A percentile compares a stretch with the other conserved stretches of the same genome.
These are phyloP conservation scores for Prorops nasuta DNA, from an alignment of 1,140 invertebrate species.

Conservation along the genomic window DNA sequence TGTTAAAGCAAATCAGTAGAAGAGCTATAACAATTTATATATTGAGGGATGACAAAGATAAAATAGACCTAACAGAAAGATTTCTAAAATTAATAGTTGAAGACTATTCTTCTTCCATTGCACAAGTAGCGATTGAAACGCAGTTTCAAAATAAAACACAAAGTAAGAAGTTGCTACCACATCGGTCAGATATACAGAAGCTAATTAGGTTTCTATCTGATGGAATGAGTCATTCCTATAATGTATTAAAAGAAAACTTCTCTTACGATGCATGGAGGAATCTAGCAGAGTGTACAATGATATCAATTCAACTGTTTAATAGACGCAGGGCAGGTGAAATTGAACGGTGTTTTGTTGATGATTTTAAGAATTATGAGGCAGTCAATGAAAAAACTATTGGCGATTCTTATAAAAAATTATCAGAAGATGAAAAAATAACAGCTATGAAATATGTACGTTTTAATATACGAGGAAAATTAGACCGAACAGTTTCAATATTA, in stretches of 20 bases:
- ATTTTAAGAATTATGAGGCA: constrained; percentile 1
- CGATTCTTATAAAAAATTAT: background rate
- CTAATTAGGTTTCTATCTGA: constrained; percentile 2
- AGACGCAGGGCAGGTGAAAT: background rate
- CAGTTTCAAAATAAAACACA: background rate
- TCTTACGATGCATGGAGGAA: background rate
- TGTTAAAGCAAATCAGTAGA: constrained; percentile 16
- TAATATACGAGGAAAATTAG: constrained; percentile 1
- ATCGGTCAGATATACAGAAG: constrained; percentile 5
- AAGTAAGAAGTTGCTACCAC: background rate
- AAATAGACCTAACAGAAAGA: constrained; percentile 9
- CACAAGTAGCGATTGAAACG: constrained; percentile 5
- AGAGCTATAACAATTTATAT: constrained; percentile 8
- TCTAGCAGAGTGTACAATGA: background rate
- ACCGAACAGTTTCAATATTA: background rate
- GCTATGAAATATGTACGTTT: background rate
- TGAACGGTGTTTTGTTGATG: background rate
- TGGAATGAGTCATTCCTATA: background rate
- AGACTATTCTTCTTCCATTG: no score
- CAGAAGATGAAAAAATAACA: background rate
- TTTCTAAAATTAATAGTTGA: constrained; percentile 13
- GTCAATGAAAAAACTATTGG: background rate
- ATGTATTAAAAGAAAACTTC: background rate
- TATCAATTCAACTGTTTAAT: constrained; percentile 4
- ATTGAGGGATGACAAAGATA: constrained; percentile 1